Conservation (phyloP, 2,113 vertebrate species). For the Lepus timidus region DNA sequence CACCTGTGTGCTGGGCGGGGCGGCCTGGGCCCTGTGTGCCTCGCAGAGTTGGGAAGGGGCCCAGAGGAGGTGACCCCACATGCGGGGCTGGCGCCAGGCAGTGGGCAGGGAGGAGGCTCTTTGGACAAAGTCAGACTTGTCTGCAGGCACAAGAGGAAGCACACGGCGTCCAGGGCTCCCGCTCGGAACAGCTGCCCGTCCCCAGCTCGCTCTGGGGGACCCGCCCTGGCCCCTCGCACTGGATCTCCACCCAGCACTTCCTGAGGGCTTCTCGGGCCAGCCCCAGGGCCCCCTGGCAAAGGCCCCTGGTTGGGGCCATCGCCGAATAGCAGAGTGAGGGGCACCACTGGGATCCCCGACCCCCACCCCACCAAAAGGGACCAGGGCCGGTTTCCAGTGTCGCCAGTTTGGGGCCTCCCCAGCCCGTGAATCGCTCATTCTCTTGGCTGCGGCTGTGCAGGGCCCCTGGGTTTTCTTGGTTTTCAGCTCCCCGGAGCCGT, state of each 20-base stretch:
- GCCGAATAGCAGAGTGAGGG: fast-evolving
- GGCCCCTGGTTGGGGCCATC: too few relatives aligned
- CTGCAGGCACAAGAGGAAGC: background rate
- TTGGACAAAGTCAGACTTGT: background rate
- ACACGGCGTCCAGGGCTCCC: background rate
- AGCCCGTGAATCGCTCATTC: background rate
- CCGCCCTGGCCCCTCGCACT: fast-evolving
- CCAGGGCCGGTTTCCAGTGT: background rate
- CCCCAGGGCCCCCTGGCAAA: background rate
- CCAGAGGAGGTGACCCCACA: background rate
- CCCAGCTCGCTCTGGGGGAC: background rate
- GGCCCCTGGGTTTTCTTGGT: constrained; percentile 69
- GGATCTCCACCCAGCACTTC: background rate
- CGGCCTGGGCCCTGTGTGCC: background rate
- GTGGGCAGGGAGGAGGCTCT: background rate
- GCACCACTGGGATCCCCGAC: background rate
- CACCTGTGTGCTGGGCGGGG: too few relatives aligned
- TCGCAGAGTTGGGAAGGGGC: background rate
- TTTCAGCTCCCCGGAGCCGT: constrained; percentile 50
- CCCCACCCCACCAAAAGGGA: background rate
- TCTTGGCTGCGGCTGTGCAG: background rate
- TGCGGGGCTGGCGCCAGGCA: background rate
- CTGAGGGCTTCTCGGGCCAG: background rate
- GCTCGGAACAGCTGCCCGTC: background rate
- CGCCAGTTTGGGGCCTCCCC: background rate